These are phyloP conservation scores for Hycleus cichorii DNA, from an alignment of 1,140 invertebrate genomes.

Conservation along the genomic window DNA sequence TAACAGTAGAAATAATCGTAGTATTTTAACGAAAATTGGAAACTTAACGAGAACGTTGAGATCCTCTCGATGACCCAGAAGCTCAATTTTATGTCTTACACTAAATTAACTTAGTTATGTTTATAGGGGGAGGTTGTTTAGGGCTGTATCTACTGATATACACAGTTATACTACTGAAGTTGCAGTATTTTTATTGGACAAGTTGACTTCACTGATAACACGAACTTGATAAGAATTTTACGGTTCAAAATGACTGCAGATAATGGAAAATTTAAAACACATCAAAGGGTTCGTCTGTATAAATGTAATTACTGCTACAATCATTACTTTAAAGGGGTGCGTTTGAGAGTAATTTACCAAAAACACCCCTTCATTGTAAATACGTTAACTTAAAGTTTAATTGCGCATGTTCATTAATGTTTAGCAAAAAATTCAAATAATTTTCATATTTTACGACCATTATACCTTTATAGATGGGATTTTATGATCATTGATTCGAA, in stretches of 20 bases:
- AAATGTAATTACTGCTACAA: conserved; percentile 25
- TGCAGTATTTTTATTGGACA: conserved; percentile 28
- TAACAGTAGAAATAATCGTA: background rate
- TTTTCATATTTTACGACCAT: background rate
- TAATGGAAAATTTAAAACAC: conserved; percentile 10
- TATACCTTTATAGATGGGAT: too few relatives aligned
- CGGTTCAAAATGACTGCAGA: background rate
- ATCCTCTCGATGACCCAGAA: conserved; percentile 28
- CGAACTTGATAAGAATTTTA: too few relatives aligned
- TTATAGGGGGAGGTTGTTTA: conserved; percentile 32
- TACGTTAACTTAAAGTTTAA: too few relatives aligned
- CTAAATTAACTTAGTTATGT: conserved; percentile 40
- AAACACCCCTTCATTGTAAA: too few relatives aligned
- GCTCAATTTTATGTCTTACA: conserved; percentile 35
- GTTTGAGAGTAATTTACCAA: conserved; percentile 17
- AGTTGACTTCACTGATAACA: conserved; percentile 1
- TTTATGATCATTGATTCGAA: too few relatives aligned
- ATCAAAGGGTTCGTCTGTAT: conserved; percentile 20
- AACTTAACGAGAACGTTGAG: conserved; percentile 7
- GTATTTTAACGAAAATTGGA: too few relatives aligned
- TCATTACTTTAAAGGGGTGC: conserved; percentile 19
- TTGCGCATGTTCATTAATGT: too few relatives aligned
- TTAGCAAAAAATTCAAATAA: background rate
- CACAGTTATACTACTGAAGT: conserved; percentile 32
- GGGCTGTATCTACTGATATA: conserved; percentile 33